A percentile compares a stretch with the other conserved stretches of the same genome.
These are phyloP conservation scores for Drosophila orosa DNA, from an alignment of 1,140 invertebrate genomes.

Conservation along the genomic window DNA sequence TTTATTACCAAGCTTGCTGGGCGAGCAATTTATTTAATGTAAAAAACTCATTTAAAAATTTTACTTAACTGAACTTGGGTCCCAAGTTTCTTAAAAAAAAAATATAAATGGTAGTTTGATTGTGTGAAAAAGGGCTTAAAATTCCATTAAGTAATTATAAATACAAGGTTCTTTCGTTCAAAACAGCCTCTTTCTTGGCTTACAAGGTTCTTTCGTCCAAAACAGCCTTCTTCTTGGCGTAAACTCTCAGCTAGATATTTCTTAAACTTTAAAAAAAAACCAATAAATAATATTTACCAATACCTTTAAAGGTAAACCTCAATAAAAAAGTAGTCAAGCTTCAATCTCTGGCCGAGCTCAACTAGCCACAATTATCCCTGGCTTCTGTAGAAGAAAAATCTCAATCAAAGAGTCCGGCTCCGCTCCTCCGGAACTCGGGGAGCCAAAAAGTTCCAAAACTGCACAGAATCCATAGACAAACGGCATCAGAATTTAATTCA, in stretches of 20 bases:
- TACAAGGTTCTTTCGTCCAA: too few species aligned
- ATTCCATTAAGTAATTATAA: neutral
- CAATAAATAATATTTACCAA: neutral
- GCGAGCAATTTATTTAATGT: conserved; percentile 50
- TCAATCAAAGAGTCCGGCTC: conserved; percentile 14
- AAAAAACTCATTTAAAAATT: conserved; percentile 8
- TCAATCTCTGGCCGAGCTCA: neutral
- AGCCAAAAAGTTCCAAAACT: conserved; percentile 31
- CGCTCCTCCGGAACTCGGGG: neutral
- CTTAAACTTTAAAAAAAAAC: neutral
- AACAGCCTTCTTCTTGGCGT: too few species aligned
- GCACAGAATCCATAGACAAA: conserved; percentile 44
- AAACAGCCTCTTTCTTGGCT: too few species aligned
- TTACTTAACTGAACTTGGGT: neutral
- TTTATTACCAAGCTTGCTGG: conserved; percentile 26
- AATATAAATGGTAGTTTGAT: neutral
- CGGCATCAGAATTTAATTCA: conserved; percentile 54
- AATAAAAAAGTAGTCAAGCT: neutral
- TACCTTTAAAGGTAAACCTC: neutral
- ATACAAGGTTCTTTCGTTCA: too few species aligned
- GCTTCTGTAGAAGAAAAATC: conserved; percentile 4
- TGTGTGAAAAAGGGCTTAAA: neutral
- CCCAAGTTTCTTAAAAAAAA: neutral
- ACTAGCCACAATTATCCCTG: conserved; percentile 36
- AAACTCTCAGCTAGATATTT: neutral